Evolutionary conservation across 2,113 vertebrate species (phyloP).

Genomic region (Heterocephalus glaber): DNA sequence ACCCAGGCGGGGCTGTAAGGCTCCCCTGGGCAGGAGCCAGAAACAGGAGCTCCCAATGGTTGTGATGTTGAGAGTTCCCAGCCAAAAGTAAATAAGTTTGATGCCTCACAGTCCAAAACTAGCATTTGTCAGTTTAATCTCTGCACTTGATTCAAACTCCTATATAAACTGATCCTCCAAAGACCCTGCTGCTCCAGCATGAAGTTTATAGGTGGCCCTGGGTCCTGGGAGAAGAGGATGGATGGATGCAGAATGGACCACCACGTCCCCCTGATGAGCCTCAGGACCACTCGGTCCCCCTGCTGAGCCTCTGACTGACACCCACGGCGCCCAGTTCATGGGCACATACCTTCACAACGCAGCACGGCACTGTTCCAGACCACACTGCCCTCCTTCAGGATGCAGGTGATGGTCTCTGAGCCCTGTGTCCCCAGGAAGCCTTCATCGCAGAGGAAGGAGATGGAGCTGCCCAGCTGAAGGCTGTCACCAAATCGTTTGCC

Average conservation of each 20-base stretch:
- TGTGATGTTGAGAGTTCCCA: neutral
- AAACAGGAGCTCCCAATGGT: neutral
- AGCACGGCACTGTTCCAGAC: slow-evolving; percentile 97
- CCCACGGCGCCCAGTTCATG: accelerated
- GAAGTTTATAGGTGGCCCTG: neutral
- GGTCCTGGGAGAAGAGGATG: neutral
- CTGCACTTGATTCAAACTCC: neutral
- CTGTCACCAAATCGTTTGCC: slow-evolving; percentile 97
- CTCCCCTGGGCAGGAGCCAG: neutral
- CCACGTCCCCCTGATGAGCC: too few relatives aligned
- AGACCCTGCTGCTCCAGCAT: accelerated
- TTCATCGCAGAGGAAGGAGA: slow-evolving; percentile 97
- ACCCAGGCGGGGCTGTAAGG: accelerated
- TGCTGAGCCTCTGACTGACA: accelerated
- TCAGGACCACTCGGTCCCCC: accelerated
- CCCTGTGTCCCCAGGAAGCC: slow-evolving; percentile 97
- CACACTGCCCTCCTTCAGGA: slow-evolving; percentile 97
- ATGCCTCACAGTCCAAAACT: neutral
- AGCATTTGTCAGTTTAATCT: neutral
- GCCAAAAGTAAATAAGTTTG: neutral
- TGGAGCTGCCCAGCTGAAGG: slow-evolving; percentile 96
- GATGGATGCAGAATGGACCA: neutral
- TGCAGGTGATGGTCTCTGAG: slow-evolving; percentile 95
- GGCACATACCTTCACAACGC: slow-evolving; percentile 92
- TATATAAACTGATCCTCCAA: neutral